A percentile compares a stretch with the other conserved stretches of the same genome.
Conservation (phyloP, 2,888 invertebrate genomes). For the Lasioglossum figueresi region DNA sequence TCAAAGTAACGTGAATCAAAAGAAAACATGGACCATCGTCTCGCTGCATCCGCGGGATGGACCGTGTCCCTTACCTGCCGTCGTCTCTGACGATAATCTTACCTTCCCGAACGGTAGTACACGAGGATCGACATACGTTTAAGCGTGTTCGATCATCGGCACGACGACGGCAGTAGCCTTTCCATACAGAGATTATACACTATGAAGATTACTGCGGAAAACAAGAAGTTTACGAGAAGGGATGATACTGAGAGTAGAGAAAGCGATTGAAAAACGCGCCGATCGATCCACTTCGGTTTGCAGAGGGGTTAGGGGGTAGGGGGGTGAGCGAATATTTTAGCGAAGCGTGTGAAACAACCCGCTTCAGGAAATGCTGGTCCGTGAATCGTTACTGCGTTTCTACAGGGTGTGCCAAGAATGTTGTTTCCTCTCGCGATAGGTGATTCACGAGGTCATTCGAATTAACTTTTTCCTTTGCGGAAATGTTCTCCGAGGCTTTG, state of each 20-base stretch:
- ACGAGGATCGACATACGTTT: conserved; percentile 16
- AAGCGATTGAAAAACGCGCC: conserved; percentile 45
- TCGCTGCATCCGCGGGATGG: conserved; percentile 58
- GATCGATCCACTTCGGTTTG: conserved; percentile 15
- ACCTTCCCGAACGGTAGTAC: conserved; percentile 13
- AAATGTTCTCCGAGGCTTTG: too few relatives aligned
- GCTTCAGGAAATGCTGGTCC: background rate
- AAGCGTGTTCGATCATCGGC: conserved; percentile 49
- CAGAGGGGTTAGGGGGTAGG: background rate
- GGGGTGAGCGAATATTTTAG: background rate
- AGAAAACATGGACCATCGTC: conserved; percentile 59
- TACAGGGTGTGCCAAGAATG: background rate
- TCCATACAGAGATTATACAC: conserved; percentile 53
- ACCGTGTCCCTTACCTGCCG: conserved; percentile 59
- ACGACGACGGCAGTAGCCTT: conserved; percentile 66
- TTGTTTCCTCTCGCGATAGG: fast-evolving
- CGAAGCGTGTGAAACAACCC: background rate
- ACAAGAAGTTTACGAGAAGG: conserved; percentile 64
- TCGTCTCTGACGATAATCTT: conserved; percentile 63
- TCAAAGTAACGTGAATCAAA: conserved; percentile 34
- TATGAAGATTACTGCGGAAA: conserved; percentile 67
- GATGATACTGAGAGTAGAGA: conserved; percentile 51
- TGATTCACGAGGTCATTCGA: too few relatives aligned
- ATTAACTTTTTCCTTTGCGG: too few relatives aligned
- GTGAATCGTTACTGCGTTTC: background rate